Evolutionary conservation across 2,888 invertebrate genomes (phyloP).

Genomic region (Platycnemis pennipes): DNA sequence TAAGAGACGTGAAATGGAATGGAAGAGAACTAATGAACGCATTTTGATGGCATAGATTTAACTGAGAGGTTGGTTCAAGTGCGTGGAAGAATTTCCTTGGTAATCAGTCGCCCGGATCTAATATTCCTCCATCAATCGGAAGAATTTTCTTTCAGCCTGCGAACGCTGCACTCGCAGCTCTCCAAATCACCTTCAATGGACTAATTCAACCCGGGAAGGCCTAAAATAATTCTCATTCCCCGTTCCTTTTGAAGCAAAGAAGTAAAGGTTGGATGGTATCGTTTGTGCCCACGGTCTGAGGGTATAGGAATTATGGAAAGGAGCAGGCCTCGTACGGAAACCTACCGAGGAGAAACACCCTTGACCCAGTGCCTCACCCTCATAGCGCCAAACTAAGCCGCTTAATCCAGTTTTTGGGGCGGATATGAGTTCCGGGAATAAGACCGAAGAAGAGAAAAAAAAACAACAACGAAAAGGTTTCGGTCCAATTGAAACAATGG

Average conservation of each 20-base stretch:
- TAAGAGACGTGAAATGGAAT: too few relatives aligned
- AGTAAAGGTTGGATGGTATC: neutral
- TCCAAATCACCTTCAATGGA: neutral
- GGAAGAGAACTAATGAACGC: too few relatives aligned
- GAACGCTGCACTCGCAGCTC: neutral
- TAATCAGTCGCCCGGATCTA: neutral
- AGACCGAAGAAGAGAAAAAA: neutral
- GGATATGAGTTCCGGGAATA: neutral
- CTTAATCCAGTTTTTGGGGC: neutral
- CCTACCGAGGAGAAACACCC: neutral
- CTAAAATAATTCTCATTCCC: neutral
- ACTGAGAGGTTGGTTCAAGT: too few relatives aligned
- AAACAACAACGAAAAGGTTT: neutral
- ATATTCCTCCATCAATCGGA: neutral
- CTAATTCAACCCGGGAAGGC: neutral
- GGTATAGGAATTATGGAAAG: neutral
- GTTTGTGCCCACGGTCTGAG: neutral
- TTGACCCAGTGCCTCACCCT: neutral
- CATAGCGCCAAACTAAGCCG: neutral
- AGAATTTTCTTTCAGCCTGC: neutral
- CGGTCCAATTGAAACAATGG: constrained; percentile 18
- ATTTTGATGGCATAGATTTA: too few relatives aligned
- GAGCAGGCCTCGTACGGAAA: neutral
- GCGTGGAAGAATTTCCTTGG: neutral
- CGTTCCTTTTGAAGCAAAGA: neutral